A percentile compares a stretch with the other conserved stretches of the same genome.
phyloP scores from a whole-genome alignment of 2,113 vertebrate species.

The Formicarius rufipectus region DNA sequence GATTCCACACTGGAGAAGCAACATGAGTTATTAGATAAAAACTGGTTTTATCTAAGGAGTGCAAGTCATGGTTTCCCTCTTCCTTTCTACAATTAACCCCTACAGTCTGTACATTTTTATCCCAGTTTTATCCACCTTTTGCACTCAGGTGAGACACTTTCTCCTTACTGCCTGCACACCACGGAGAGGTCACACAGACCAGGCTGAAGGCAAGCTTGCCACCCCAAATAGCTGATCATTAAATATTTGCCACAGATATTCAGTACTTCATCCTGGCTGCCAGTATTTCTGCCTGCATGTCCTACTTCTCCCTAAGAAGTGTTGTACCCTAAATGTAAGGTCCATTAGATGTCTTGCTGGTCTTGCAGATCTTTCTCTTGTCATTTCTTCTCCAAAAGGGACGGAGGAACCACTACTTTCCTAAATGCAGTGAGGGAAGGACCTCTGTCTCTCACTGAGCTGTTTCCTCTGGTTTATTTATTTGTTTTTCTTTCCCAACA shows the following conservation, averaged over 20 bases:
- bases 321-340: not conserved
- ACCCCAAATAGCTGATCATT: not conserved
- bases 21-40: not conserved
- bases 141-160: not conserved
- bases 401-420: not conserved
- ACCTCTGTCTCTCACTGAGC: not conserved
- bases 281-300: not conserved
- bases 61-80: not conserved
- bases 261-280: not conserved
- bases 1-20: not conserved
- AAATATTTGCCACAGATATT: not conserved
- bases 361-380: not conserved
- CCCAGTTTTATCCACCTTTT: not conserved
- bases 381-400: not conserved
- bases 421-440: not conserved
- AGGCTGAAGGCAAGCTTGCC: not conserved
- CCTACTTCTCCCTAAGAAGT: not conserved
- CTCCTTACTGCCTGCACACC: not conserved
- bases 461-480: not conserved
- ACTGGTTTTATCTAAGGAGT: not conserved
- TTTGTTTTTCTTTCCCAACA: constrained; percentile 68
- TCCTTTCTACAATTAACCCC: not conserved
- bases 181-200: not conserved
- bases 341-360: not conserved
- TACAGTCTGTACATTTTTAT: not conserved